phyloP scores from a whole-genome alignment of 2,888 invertebrate species.

The Rugalucina vietnamica region DNA sequence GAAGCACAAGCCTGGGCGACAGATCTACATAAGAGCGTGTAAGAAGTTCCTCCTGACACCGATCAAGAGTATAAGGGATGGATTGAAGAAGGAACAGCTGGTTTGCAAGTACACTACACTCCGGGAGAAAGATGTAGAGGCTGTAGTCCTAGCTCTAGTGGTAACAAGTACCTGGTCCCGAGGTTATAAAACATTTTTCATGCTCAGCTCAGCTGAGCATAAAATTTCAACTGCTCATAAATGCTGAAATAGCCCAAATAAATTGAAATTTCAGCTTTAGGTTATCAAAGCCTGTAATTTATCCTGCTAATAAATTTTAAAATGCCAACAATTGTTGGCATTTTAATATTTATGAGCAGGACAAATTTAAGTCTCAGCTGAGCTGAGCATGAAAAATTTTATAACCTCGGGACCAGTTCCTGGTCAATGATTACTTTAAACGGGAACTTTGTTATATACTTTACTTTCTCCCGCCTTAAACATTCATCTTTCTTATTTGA shows the following conservation, averaged over 20 bases:
- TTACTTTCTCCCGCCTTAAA: too few species aligned
- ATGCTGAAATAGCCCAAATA: background rate
- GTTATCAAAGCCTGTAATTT: too few species aligned
- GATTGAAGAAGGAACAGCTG: constrained; percentile 31
- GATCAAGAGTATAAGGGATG: constrained; percentile 36
- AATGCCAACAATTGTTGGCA: too few species aligned
- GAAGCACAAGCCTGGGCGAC: background rate
- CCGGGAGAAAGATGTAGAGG: constrained; percentile 39
- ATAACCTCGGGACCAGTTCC: too few species aligned
- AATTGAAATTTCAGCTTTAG: too few species aligned
- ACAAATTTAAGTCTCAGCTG: too few species aligned
- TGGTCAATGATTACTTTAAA: too few species aligned
- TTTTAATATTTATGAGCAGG: too few species aligned
- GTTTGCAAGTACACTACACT: constrained; percentile 35
- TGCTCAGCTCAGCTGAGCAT: background rate
- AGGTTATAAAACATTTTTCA: background rate
- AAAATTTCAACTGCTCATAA: background rate
- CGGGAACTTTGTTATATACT: too few species aligned
- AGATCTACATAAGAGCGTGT: constrained; percentile 43
- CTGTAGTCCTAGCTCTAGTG: constrained; percentile 46
- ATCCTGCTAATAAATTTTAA: too few species aligned
- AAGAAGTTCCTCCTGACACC: constrained; percentile 44
- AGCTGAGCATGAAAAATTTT: too few species aligned
- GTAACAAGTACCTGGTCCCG: background rate
- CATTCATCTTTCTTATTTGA: too few species aligned